Evolutionary conservation across 2,888 invertebrate genomes (phyloP).

Genomic region (Allygus modestus): DNA sequence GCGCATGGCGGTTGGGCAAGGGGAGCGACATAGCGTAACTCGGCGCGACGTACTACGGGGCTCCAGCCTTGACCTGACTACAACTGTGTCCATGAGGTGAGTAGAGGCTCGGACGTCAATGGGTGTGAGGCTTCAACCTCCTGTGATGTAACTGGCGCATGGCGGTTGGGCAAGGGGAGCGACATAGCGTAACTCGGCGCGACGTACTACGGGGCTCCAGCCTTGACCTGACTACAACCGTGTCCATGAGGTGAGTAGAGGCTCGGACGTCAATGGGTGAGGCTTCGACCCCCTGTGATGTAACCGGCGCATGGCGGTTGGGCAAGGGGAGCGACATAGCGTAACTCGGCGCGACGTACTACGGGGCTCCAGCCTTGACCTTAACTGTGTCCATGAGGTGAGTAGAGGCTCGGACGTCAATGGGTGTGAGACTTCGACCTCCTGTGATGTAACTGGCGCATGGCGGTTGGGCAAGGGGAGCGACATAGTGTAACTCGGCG

Average conservation of each 20-base stretch:
- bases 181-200: too few species aligned
- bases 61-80: conserved; percentile 1
- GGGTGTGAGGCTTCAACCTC: background rate
- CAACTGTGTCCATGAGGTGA: conserved; percentile 24
- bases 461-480: background rate
- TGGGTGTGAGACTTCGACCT: background rate
- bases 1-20: background rate
- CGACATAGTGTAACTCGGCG: too few species aligned
- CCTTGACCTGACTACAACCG: background rate
- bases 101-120: background rate
- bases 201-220: background rate
- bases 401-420: conserved; percentile 2
- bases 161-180: too few species aligned
- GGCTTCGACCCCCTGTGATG: too few species aligned
- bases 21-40: background rate
- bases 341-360: background rate
- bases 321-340: background rate
- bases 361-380: background rate
- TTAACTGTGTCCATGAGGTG: conserved; percentile 19
- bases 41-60: background rate
- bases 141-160: background rate
- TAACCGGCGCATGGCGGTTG: background rate
- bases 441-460: background rate
- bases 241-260: background rate
- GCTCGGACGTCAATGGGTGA: background rate